These are phyloP conservation scores for Hirudinaria manillensis DNA, from an alignment of 2,888 invertebrate species.

Conservation along the genomic window DNA sequence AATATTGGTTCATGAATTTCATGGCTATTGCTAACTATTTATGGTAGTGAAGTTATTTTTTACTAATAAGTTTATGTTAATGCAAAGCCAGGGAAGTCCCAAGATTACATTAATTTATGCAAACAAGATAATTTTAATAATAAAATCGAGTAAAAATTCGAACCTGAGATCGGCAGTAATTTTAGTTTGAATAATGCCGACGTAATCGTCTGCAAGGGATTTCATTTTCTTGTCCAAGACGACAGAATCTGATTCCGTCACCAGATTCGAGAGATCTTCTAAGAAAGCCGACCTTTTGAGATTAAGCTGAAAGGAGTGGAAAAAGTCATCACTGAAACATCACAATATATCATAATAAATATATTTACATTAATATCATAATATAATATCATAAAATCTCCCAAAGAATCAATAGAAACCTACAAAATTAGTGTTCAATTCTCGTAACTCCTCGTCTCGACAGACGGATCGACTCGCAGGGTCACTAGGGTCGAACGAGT, in stretches of 20 bases:
- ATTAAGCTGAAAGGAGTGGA: background rate
- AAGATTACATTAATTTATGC: background rate
- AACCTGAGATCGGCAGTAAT: background rate
- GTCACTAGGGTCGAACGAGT: too few relatives aligned
- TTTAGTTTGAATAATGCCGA: constrained; percentile 3
- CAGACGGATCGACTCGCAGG: too few relatives aligned
- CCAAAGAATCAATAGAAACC: background rate
- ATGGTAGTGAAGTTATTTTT: background rate
- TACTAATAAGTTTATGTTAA: background rate
- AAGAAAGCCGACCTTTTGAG: background rate
- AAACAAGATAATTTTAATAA: background rate
- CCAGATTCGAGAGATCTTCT: background rate
- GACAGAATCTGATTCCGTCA: background rate
- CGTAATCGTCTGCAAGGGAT: background rate
- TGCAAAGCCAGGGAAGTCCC: background rate
- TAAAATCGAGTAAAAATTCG: background rate
- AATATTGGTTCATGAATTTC: too few relatives aligned
- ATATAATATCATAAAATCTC: background rate
- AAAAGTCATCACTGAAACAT: background rate
- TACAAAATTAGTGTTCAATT: background rate
- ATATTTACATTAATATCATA: background rate
- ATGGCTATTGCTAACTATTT: too few relatives aligned
- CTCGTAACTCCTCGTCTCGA: background rate
- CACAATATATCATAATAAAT: background rate
- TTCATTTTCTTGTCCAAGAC: background rate